Percentiles rank a stretch among this genome's conserved stretches.
Evolutionary conservation across 2,888 invertebrate genomes (phyloP).

Genomic region (Cataglyphis altisquamis): DNA sequence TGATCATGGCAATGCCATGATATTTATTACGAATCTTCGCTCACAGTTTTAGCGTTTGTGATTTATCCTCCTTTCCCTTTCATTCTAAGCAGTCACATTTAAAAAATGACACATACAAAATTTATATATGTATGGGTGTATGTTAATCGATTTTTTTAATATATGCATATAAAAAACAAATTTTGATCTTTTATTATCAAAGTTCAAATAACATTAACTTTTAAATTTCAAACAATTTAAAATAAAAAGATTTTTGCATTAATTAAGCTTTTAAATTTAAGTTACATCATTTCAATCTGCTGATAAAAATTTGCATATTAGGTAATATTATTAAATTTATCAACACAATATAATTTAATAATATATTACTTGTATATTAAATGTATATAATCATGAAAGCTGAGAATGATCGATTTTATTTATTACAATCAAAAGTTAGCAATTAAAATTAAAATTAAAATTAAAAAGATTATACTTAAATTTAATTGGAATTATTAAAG

Average conservation of each 20-base stretch:
- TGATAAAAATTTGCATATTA: too few relatives aligned
- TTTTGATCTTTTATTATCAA: background rate
- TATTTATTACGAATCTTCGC: background rate
- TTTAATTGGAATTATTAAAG: background rate
- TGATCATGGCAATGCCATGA: background rate
- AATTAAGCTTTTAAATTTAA: background rate
- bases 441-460: background rate
- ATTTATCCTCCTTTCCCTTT: background rate
- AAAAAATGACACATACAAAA: background rate
- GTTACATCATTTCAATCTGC: too few relatives aligned
- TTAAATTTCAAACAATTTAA: conserved; percentile 1
- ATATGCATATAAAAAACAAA: background rate
- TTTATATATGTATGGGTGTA: background rate
- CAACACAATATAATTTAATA: background rate
- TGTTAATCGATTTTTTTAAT: background rate
- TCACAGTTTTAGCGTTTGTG: background rate
- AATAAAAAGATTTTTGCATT: background rate
- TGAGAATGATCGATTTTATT: background rate
- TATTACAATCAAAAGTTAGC: background rate
- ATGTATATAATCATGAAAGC: background rate
- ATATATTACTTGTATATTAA: background rate
- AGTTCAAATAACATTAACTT: background rate
- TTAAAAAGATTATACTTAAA: background rate
- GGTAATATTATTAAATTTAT: background rate
- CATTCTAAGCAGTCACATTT: background rate